These are phyloP conservation scores for Laticauda colubrina DNA, from an alignment of 2,113 vertebrate species.

Conservation along the genomic window DNA sequence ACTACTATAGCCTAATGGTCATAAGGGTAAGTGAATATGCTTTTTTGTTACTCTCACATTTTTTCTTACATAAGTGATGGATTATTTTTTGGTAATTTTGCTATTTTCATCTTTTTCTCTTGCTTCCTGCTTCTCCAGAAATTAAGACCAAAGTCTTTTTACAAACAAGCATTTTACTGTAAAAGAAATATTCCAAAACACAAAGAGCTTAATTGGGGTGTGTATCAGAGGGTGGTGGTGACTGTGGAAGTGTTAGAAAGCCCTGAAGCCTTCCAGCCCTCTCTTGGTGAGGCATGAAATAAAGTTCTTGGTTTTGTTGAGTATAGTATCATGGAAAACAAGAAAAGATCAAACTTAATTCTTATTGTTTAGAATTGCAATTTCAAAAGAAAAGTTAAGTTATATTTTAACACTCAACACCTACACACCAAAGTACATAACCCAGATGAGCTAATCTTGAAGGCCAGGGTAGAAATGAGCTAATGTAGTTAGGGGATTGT, in stretches of 20 bases:
- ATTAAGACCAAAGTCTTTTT: not conserved
- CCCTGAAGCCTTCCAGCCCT: constrained; percentile 12
- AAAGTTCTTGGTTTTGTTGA: constrained; percentile 19
- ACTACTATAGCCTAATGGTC: not conserved
- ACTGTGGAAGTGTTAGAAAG: not conserved
- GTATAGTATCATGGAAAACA: not conserved
- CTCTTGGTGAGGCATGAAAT: constrained; percentile 3
- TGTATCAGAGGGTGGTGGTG: not conserved
- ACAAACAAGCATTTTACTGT: not conserved
- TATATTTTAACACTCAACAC: constrained; percentile 65
- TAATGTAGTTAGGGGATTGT: constrained; percentile 66
- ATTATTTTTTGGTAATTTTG: not conserved
- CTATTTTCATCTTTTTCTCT: not conserved
- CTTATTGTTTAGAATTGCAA: constrained; percentile 40
- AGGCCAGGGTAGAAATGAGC: constrained; percentile 60
- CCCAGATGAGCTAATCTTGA: constrained; percentile 68
- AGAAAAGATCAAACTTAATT: constrained; percentile 52
- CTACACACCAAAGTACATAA: constrained; percentile 60
- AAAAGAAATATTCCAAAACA: constrained; percentile 36
- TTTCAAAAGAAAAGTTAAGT: constrained; percentile 63
- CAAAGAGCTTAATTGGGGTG: constrained; percentile 20
- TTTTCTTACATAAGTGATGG: not conserved
- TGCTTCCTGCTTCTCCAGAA: constrained; percentile 3
- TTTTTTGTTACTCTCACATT: not conserved
- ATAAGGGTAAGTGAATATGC: not conserved